Percentiles rank a stretch among this genome's conserved stretches.
These are phyloP conservation scores for Cebidichthys violaceus DNA, from an alignment of 2,113 vertebrate genomes.

Conservation along the genomic window DNA sequence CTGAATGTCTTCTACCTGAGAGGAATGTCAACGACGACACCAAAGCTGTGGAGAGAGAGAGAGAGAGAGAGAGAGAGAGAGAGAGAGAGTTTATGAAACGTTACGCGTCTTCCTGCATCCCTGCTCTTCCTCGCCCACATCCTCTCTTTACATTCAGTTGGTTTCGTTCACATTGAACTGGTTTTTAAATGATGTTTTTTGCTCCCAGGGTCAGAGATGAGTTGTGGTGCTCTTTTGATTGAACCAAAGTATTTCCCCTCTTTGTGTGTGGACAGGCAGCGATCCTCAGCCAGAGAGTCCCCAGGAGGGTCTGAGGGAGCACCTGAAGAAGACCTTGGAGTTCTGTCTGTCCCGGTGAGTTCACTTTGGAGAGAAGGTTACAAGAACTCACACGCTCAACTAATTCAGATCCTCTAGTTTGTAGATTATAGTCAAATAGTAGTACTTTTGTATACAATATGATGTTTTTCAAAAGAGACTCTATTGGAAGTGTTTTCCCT, in stretches of 20 bases:
- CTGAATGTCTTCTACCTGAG: not conserved
- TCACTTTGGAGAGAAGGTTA: not conserved
- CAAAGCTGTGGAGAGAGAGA: not conserved
- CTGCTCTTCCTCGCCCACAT: not conserved
- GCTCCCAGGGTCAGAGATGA: not conserved
- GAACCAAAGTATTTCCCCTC: not conserved
- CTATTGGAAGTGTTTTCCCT: not conserved
- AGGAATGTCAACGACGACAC: not conserved
- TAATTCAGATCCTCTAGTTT: not conserved
- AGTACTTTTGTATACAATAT: not conserved
- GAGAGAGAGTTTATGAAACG: too few relatives aligned
- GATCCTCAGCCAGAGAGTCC: slow-evolving; percentile 71
- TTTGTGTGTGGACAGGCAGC: slow-evolving; percentile 44
- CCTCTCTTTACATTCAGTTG: not conserved
- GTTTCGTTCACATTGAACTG: not conserved
- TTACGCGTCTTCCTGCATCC: too few relatives aligned
- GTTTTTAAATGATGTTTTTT: not conserved
- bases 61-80: too few relatives aligned
- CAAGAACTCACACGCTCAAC: not conserved
- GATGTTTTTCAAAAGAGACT: not conserved
- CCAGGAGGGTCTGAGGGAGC: slow-evolving; percentile 91
- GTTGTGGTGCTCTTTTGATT: not conserved
- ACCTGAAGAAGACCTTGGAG: slow-evolving; percentile 97
- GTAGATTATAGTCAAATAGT: not conserved
- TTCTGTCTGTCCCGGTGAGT: slow-evolving; percentile 97